Conservation (phyloP, 2,888 invertebrate genomes). For the Pyrochroa serraticornis region DNA sequence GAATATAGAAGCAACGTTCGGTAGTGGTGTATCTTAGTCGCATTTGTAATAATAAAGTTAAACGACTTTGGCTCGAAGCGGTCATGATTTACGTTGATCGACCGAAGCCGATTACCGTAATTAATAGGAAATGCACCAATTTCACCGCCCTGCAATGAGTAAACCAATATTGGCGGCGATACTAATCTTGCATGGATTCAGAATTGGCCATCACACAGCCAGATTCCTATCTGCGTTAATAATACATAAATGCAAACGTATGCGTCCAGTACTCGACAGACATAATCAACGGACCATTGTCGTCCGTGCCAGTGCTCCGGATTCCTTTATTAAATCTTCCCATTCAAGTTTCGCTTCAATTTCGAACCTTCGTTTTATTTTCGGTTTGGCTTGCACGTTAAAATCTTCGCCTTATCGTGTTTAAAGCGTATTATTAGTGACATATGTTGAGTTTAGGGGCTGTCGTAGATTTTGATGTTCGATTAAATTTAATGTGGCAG, state of each 20-base stretch:
- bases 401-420: constrained; percentile 15
- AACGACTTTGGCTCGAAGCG: constrained; percentile 38
- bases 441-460: constrained; percentile 27
- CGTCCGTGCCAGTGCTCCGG: constrained; percentile 1
- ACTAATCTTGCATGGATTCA: constrained; percentile 47
- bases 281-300: too few species aligned
- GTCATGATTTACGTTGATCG: constrained; percentile 40
- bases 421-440: constrained; percentile 28
- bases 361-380: constrained; percentile 8
- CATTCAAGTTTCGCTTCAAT: not conserved
- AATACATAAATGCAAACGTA: constrained; percentile 43
- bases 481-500: constrained; percentile 40
- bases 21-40: not conserved
- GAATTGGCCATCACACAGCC: constrained; percentile 46
- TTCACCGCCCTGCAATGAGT: constrained; percentile 50
- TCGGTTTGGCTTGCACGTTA: not conserved
- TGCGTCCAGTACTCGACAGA: constrained; percentile 14
- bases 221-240: constrained; percentile 48
- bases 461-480: constrained; percentile 34
- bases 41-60: constrained; percentile 27
- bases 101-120: constrained; percentile 49
- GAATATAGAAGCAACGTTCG: too few species aligned
- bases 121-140: constrained; percentile 57
- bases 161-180: constrained; percentile 54
- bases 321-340: constrained; percentile 9